Base-by-base conservation (phyloP, 2,888 invertebrate species). In the Pseudanteris insignis region DNA sequence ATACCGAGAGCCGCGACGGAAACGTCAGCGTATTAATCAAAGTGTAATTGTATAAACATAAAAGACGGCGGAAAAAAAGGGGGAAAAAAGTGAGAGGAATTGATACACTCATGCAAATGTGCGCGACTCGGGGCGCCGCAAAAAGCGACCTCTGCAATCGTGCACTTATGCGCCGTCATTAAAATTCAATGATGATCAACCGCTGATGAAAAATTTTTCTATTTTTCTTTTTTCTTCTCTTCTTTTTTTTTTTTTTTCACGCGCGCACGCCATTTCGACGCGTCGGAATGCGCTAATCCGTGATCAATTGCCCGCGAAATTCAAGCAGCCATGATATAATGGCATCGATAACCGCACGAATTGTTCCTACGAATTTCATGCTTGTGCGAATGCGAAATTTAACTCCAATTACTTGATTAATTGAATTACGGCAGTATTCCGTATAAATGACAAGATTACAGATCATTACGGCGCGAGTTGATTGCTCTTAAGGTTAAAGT, bases 1-100 rank as follows among this genome's bases (percentile, higher is more conserved):
- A n/a, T n/a, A n/a, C n/a, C n/a, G n/a, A n/a, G n/a, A n/a, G 14
- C 33, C 26, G 36, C 46, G 40, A 43, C 32, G 40, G 37, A 58
- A 57, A 53, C 53, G 53, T 44, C 43, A 44, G 30, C 18, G 33
- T 32, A 51, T 57, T 53, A 58, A 58, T 58, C 43, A 51, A 63
- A 58, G 53, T 53, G 57, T 57, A 62, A 57, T 57, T 57, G 51
- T 57, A 43, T 41, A 51, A 43, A 36, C 24, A 3, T 10, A 40
- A 40, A 41, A 44, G 50, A 6, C 18, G 4, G 18, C 4, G 18
- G 4, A 18, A 18, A 18, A 18, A 18, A 18, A 18, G 6, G 6
- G 18, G 18, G 3, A 18, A 18, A 18, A 18, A 6, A 18, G n/a
- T n/a, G n/a, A n/a, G n/a, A 18, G 18, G 18, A 18, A 59, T 9